Base-by-base conservation (phyloP, 2,888 invertebrate species). In the Octodonta nipae region DNA sequence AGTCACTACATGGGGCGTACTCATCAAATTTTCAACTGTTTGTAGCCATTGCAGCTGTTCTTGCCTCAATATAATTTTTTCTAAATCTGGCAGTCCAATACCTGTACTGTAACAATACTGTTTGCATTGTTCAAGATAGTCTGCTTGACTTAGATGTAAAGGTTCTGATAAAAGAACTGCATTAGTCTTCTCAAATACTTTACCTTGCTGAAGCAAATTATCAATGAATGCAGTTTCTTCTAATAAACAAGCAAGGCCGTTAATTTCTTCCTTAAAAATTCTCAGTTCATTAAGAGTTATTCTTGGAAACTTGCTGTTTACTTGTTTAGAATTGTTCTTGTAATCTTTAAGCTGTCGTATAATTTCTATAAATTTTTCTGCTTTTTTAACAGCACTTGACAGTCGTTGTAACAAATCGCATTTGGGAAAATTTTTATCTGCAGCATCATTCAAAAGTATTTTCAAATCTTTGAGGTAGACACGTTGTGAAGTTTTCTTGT, bases 331-430 rank as follows among this genome's bases (percentile, higher is more conserved):
- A 34, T 88, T 73, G 62, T 91, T 84, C 71, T 89, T 88, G 58
- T 85, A 85, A 32, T 82, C 71, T 51, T 88, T 81, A 32, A 93
- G 66, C 54, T 89, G 88, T 46, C 84, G 82, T 22, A 92, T 91
- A 26, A 91, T 85, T 28, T 81, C 81, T 0, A 85, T 81, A 59
- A 88, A 91, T 56, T 91, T 89, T 55, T 91, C 89, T 0, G 89
- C 89, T 62, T 89, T 89, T 37, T 81, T 75, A 2, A 91, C 78
- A 0, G 86, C 84, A n/a, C 76, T 76, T 34, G 79, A 79, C 4
- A 84, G 57, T 0, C 76, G 77, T 26, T 73, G 73, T 2, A 78
- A 66, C 1, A 78, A 56, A 47, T 78, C 78, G 4, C 71, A 72
- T 45, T 72, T 73, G 33, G 86, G 86, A 51, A 80, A 86, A 46